phyloP scores from a whole-genome alignment of 2,888 invertebrate species.

The Endotricha flammealis region DNA sequence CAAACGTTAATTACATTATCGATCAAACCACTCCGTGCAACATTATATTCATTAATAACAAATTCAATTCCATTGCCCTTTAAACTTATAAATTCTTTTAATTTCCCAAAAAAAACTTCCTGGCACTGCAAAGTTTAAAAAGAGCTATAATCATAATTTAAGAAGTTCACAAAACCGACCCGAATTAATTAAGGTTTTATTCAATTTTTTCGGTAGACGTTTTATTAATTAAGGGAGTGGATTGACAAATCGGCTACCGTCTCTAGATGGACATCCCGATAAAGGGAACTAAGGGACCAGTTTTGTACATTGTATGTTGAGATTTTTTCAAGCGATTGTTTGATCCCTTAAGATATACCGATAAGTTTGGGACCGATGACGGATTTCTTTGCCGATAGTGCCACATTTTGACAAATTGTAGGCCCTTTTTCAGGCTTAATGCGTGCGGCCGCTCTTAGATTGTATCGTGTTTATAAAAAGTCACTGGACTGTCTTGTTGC shows the following conservation, averaged over 20 bases:
- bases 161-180: conserved; percentile 43
- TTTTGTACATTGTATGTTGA: conserved; percentile 22
- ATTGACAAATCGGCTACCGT: conserved; percentile 75
- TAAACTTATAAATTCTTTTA: conserved; percentile 24
- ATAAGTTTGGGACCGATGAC: conserved; percentile 65
- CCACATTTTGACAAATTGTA: conserved; percentile 71
- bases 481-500: conserved; percentile 14
- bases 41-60: conserved; percentile 19
- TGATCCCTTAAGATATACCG: conserved; percentile 63
- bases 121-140: conserved; percentile 44
- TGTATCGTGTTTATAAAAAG: conserved; percentile 31
- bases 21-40: too few relatives aligned
- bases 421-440: conserved; percentile 61
- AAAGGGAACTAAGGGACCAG: conserved; percentile 37
- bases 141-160: conserved; percentile 60
- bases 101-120: conserved; percentile 33
- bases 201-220: conserved; percentile 57
- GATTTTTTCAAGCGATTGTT: conserved; percentile 32
- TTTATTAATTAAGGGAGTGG: conserved; percentile 73
- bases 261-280: conserved; percentile 65
- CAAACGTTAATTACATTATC: too few relatives aligned
- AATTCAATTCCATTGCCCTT: conserved; percentile 28
- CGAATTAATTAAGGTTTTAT: conserved; percentile 71
- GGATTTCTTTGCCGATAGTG: conserved; percentile 65
- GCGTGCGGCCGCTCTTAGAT: conserved; percentile 56